Base-by-base conservation (phyloP, 2,888 invertebrate genomes). In the Drosophila tanythrix region DNA sequence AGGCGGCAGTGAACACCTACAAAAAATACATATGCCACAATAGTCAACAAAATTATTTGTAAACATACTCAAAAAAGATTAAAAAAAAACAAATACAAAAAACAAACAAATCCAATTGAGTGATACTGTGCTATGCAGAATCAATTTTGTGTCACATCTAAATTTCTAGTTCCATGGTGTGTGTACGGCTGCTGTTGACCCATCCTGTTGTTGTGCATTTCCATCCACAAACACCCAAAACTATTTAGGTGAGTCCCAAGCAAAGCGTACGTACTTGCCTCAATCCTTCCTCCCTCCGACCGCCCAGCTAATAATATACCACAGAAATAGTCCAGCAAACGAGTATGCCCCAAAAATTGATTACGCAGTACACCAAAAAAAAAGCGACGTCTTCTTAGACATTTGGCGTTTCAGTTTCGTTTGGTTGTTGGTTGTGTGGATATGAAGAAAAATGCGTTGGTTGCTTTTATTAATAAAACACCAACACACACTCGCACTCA, bases 391-490 rank as follows among this genome's bases (percentile, higher is more conserved):
- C 74, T 65, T 68, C 67, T 66, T 74, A 52, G 60, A 67, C 66
- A 79, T 71, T 78, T 75, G 63, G 78, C 76, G 76, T 79, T 81
- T 79, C 62, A 55, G 73, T 81, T 81, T 80, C 70, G 69, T 79
- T 84, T 84, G 67, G 79, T 76, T 79, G 74, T 38, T 38, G 38
- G 38, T 15, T 46, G 46, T 46, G 25, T 46, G 46, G 70, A 50
- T 65, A 68, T 73, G 68, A 74, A 75, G 75, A 84, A 85, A 87
- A 87, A 84, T 85, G 85, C 85, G 85, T 85, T 83, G 85, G 87
- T 85, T 85, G 85, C 85, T 87, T 86, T 85, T 85, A 85, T 84
- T 85, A 87, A 85, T 87, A 86, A 84, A 71, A 79, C 79, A 83
- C 79, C 64, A 69, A 79, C 63, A 81, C 64, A 70, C 48, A 61